Percentiles rank a stretch among this genome's conserved stretches.
phyloP scores from a whole-genome alignment of 1,140 invertebrate species.

The Saxidomus purpurata region DNA sequence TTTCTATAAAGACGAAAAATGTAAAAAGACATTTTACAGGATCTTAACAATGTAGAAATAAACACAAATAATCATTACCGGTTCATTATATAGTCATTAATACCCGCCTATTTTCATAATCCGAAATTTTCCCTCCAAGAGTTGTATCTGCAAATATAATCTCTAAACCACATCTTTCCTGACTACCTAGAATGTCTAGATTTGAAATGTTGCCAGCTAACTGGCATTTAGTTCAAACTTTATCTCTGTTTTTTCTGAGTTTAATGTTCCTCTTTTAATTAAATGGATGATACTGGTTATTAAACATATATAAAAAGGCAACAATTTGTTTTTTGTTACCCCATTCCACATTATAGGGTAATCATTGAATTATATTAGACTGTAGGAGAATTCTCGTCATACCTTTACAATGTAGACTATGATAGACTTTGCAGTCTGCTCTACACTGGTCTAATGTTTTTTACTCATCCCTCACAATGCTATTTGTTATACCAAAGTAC shows the following conservation, averaged over 20 bases:
- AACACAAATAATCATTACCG: not conserved
- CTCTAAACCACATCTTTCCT: not conserved
- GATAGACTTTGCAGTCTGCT: no score
- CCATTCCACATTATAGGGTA: no score
- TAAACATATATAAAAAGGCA: not conserved
- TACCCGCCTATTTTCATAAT: not conserved
- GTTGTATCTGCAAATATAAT: not conserved
- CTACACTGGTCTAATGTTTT: no score
- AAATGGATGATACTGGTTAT: not conserved
- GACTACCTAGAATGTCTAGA: not conserved
- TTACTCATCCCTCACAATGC: no score
- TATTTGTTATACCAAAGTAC: no score
- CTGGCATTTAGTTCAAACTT: not conserved
- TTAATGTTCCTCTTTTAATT: conserved; percentile 9
- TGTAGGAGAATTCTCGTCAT: no score
- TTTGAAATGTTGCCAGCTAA: not conserved
- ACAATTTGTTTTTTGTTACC: no score
- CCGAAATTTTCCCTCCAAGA: not conserved
- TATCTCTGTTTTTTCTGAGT: not conserved
- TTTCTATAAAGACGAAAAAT: not conserved
- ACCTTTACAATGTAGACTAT: no score
- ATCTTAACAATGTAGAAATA: not conserved
- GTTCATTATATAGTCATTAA: not conserved
- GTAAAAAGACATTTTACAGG: not conserved
- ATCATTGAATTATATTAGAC: no score